Conservation (phyloP, 2,888 invertebrate genomes). For the Phyllotreta cruciferae region DNA sequence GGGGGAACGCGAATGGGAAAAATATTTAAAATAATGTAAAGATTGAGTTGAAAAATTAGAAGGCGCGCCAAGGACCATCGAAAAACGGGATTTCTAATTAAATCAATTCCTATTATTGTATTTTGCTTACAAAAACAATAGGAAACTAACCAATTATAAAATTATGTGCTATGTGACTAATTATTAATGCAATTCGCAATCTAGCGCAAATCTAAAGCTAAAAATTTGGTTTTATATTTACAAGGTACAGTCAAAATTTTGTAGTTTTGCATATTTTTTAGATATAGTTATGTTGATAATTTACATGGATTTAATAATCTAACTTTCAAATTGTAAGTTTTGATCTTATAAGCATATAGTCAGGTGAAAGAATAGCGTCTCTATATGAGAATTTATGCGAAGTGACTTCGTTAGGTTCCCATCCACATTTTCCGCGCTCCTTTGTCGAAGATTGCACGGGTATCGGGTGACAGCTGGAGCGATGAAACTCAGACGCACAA, state of each 20-base stretch:
- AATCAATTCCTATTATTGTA: not conserved
- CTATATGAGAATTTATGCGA: not conserved
- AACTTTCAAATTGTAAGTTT: not conserved
- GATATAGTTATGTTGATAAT: too few species aligned
- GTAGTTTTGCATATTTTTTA: too few species aligned
- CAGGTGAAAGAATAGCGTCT: too few species aligned
- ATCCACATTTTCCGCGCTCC: slow-evolving; percentile 23
- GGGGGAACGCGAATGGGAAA: slow-evolving; percentile 33
- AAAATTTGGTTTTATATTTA: too few species aligned
- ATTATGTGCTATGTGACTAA: too few species aligned
- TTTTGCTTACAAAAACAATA: not conserved
- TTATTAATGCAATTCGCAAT: too few species aligned
- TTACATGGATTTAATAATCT: not conserved
- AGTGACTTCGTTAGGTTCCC: not conserved
- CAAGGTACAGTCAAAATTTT: too few species aligned
- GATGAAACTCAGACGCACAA: slow-evolving; percentile 59
- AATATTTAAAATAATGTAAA: slow-evolving; percentile 51
- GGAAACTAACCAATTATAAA: too few species aligned
- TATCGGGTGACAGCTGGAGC: slow-evolving; percentile 58
- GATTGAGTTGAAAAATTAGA: slow-evolving; percentile 52
- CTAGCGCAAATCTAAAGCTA: too few species aligned
- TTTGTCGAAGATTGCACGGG: slow-evolving; percentile 40
- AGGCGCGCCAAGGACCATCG: slow-evolving; percentile 34
- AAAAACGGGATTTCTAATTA: slow-evolving; percentile 34
- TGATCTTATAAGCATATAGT: not conserved